These are phyloP conservation scores for Drosophila pseudoananassae DNA, from an alignment of 1,140 invertebrate genomes.

Conservation along the genomic window DNA sequence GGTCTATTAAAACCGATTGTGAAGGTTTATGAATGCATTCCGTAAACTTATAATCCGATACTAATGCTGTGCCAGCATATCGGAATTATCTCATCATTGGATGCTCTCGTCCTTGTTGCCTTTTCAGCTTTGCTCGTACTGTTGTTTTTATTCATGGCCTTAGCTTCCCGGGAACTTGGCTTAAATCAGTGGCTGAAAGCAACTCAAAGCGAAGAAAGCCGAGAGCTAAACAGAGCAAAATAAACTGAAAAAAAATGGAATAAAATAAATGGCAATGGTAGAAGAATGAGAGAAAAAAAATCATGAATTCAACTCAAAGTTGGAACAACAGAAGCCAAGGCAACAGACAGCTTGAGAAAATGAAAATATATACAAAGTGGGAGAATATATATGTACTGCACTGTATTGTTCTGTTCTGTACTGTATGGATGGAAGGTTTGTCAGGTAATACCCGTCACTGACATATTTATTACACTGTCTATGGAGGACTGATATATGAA, in stretches of 20 bases:
- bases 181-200: constrained; percentile 46
- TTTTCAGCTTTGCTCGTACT: constrained; percentile 14
- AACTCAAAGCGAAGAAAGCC: constrained; percentile 44
- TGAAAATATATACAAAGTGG: constrained; percentile 9
- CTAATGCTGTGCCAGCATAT: constrained; percentile 12
- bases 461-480: constrained; percentile 63
- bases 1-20: constrained; percentile 2
- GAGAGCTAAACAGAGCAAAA: not conserved
- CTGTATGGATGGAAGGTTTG: not conserved
- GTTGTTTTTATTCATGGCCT: constrained; percentile 5
- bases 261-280: constrained; percentile 4
- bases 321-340: constrained; percentile 25
- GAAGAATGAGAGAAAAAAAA: constrained; percentile 5
- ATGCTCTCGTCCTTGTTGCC: constrained; percentile 6
- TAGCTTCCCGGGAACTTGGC: constrained; percentile 44
- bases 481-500: constrained; percentile 42
- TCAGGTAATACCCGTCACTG: constrained; percentile 14
- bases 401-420: too few relatives aligned
- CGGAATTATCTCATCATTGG: constrained; percentile 22
- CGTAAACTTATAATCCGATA: constrained; percentile 10
- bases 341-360: constrained; percentile 16
- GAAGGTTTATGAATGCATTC: constrained; percentile 10
- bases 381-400: constrained; percentile 7
- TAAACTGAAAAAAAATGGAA: not conserved
- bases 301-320: constrained; percentile 44